Base-by-base conservation (phyloP, 2,113 vertebrate species). In the Peromyscus leucopus region DNA sequence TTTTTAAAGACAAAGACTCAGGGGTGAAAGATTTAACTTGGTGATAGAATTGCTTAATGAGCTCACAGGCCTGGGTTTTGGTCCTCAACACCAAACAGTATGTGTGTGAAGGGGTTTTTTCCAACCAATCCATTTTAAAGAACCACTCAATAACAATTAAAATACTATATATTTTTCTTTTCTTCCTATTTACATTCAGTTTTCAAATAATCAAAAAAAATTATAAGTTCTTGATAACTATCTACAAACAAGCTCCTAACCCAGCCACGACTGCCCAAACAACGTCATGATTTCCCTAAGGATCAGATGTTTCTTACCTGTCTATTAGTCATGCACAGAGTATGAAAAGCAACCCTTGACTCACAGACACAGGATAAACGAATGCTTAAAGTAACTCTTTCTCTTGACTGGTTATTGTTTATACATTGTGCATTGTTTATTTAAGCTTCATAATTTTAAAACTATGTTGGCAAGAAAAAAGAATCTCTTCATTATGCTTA, bases 121-220 rank as follows among this genome's bases (percentile, higher is more conserved):
- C 83, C 26, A 92, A 39, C 84, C n/a, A 51, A 90, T 87, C 28
- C n/a, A 79, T 95, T 96, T 59, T 94, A 33, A 95, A 94, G 39
- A 87, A 6, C 31, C 16, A 21, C 36, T 65, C 28, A 39, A 39
- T 74, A 31, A 59, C 21, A 55, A 55, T 26, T 91, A 87, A 11
- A 84, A 33, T 24, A 93, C 2, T 57, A 17, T 55, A 11, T 71
- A 24, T 91, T 76, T 59, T 92, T 93, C 42, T 75, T 65, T 17
- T 17, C 72, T 69, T 89, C 28, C 89, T 75, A 80, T 94, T 94
- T 90, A 57, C 42, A 61, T 46, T 96, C 31, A 65, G 39, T 48
- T 93, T 95, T 79, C 42, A 89, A 93, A 80, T 39, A 79, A 96
- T 85, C 42, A 42, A 61, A 61, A 88, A 13, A 80, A 82, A 86